Base-by-base conservation (phyloP, 1,140 invertebrate genomes). In the Cotesia typhae region DNA sequence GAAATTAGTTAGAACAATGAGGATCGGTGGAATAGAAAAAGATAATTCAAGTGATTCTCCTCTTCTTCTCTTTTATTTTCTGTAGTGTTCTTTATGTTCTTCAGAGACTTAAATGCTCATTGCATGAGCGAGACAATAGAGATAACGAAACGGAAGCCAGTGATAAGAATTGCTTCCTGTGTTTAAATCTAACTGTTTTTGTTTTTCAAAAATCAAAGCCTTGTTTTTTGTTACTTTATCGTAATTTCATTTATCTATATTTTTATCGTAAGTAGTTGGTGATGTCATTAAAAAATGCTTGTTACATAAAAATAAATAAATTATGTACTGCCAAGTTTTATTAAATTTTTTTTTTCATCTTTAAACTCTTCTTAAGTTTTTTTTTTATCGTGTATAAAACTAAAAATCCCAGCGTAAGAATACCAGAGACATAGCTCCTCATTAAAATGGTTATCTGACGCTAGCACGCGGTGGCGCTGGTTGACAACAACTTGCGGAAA, bases 161-260 rank as follows among this genome's bases (percentile, higher is more conserved):
- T 28, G 37, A 70, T 14, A 76, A 73, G 75, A 79, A 66, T 53
- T 38, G 77, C 72, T 79, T 79, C 73, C 52, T 41, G 53, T 57
- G 68, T n/a, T n/a, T n/a, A n/a, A n/a, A 28, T 63, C 28, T n/a
- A 38, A 38, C 35, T 6, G 5, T 66, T 66, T 51, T 67, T 6
- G 10, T 12, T n/a, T 61, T 47, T 47, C 5, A 9, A 9, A 47
- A 47, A 47, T 47, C 6, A 47, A 47, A 47, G 10, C 6, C 41
- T 9, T 47, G 6, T 47, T 7, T 47, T 47, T 10, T 47, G 0
- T 47, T 2, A 47, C 5, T 47, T n/a, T 51, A 28, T 65, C 64
- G 57, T 71, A 28, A 28, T 28, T 28, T 17, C 17, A 17, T 17
- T 17, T 17, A 17, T 17, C 17, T 17, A 17, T 17, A 28, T 28